Base-by-base conservation (phyloP, 1,140 invertebrate species). In the Phthorimaea operculella region DNA sequence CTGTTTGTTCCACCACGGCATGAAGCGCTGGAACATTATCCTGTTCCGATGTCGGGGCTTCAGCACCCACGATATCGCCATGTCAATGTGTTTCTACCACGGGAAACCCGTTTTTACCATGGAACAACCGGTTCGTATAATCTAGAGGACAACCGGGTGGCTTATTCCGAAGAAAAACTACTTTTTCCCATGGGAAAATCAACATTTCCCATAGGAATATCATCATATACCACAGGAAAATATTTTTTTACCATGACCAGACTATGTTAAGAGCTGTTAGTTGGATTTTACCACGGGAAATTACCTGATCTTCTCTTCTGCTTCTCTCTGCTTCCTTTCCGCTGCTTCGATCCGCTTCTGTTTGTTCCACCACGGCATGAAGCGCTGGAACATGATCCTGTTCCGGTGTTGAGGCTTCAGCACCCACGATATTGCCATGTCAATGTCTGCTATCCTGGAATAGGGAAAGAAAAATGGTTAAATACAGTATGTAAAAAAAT, bases 341-440 rank as follows among this genome's bases (percentile, higher is more conserved):
- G 77, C 79, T 4, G 75, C 50, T 58, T 81, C 76, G 44, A 72
- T 71, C 28, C 84, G 66, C 33, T 70, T 70, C 58, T 72, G 66
- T 5, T 70, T 71, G 62, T 85, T 83, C 82, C 83, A 84, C 74
- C 83, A 84, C 0, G 85, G 85, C 73, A 77, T 83, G 66, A 87
- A 85, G 14, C 84, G 62, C 62, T 87, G 85, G 69, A 86, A 87
- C 69, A 78, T 76, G 10, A 87, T 57, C 10, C 78, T 56, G 0
- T 66, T 58, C 9, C 85, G 65, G 36, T 87, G 84, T 50, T 86
- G 82, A 1, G 78, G 77, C 54, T 83, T 84, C n/a, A 87, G 63
- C 7, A 86, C 83, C 85, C 85, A 86, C 0, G 83, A 83, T 47
- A 86, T 66, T 0, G 80, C 79, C 64, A 85, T 68, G 8, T 86